Evolutionary conservation across 1,140 invertebrate species (phyloP), one percentile per base, ranked within the genome.

Genomic region (Trichonephila clavata): DNA sequence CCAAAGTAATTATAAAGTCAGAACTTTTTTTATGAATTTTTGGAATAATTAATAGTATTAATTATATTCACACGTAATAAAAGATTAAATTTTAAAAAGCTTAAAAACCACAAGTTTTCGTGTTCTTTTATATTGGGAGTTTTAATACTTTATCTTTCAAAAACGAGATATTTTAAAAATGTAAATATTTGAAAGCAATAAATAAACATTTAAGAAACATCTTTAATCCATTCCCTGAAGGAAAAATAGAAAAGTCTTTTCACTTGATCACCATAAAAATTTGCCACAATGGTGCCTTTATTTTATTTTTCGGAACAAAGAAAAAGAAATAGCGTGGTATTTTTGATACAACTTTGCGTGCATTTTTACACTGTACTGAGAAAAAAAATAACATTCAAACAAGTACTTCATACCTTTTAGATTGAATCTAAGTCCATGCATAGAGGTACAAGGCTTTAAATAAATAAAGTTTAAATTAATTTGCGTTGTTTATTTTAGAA

Each of bases 401-500:
- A 14, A 18, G 13, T 18, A 16, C 71, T 18, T 77, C 24, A 77
- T 16, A 77, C 18, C 32, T 32, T 77, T 32, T 77, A 24, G 24
- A 7, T 6, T 77, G 16, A 77, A 77, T 32, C 27, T 27, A 77
- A 32, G 24, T 77, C 24, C 14, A 32, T 32, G 14, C 20, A 32
- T 7, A 2, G 16, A 77, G 71, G 24, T 77, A 32, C 5, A 39
- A 39, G 27, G 20, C 32, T 77, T 77, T 32, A 77, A 77, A 77
- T 77, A 77, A 77, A 77, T 77, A 77, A 77, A 77, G 27, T 77
- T 77, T 77, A 77, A 32, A 77, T 77, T 77, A 77, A 77, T 77
- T 77, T 77, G 39, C 13, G 71, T 32, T 77, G 71, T 77, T 77
- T 77, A 77, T 39, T 39, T 32, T 18, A 32, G 32, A 77, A 27